Percentiles rank a stretch among this genome's conserved stretches.
Evolutionary conservation across 2,888 invertebrate species (phyloP).

Genomic region (Diploptera punctata): DNA sequence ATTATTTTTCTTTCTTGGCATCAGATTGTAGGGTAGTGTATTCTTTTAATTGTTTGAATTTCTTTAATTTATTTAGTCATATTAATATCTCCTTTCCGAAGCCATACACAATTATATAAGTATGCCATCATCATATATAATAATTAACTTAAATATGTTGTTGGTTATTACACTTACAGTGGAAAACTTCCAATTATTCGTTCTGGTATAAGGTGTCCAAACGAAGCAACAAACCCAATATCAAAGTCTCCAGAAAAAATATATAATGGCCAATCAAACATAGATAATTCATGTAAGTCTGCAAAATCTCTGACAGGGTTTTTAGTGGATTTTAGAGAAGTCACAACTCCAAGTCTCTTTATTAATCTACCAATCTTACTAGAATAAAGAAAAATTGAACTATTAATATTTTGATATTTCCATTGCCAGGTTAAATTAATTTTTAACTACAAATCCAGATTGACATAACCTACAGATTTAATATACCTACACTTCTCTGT

Average conservation of each 20-base stretch:
- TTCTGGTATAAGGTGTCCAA: slow-evolving; percentile 88
- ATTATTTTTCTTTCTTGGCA: too few relatives aligned
- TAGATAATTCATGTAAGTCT: slow-evolving; percentile 61
- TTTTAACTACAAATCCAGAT: neutral
- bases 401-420: neutral
- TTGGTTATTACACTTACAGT: slow-evolving; percentile 76
- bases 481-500: slow-evolving; percentile 67
- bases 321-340: slow-evolving; percentile 65
- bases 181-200: slow-evolving; percentile 78
- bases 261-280: slow-evolving; percentile 71
- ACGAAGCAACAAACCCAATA: slow-evolving; percentile 90
- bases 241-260: slow-evolving; percentile 67
- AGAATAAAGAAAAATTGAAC: slow-evolving; percentile 47
- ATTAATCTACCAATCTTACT: slow-evolving; percentile 63
- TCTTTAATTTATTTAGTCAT: too few relatives aligned
- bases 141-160: too few relatives aligned
- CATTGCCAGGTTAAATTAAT: neutral
- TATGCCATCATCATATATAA: too few relatives aligned
- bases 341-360: slow-evolving; percentile 71
- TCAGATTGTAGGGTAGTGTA: too few relatives aligned
- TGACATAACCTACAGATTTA: neutral
- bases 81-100: too few relatives aligned
- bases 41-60: too few relatives aligned
- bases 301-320: slow-evolving; percentile 76
- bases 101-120: too few relatives aligned